A percentile compares a stretch with the other conserved stretches of the same genome.
Conservation (phyloP, 2,888 invertebrate species). For the Agrilus mali region DNA sequence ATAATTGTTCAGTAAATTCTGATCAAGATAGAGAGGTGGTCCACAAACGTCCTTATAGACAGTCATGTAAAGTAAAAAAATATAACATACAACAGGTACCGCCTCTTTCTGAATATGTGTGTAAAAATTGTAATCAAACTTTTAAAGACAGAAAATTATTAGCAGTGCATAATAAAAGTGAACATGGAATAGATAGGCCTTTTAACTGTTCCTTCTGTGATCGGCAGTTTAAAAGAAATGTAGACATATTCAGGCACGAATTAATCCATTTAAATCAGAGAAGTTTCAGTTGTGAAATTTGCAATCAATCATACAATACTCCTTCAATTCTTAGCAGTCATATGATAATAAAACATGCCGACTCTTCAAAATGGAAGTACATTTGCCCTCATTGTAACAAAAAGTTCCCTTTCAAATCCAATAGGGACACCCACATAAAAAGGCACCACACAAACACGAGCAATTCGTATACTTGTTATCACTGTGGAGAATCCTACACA, state of each 20-base stretch:
- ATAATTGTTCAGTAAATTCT: constrained; percentile 2
- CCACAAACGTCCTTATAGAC: no score
- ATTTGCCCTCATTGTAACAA: constrained; percentile 1
- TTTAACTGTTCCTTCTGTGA: constrained; percentile 3
- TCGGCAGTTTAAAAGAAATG: constrained; percentile 1
- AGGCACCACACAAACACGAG: not conserved
- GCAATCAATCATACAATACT: constrained; percentile 1
- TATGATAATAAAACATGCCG: constrained; percentile 2
- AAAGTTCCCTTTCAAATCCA: not conserved
- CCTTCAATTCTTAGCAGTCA: constrained; percentile 1
- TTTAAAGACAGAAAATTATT: not conserved
- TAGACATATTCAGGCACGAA: constrained; percentile 1
- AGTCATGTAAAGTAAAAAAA: not conserved
- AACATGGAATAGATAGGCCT: constrained; percentile 1
- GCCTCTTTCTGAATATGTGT: not conserved
- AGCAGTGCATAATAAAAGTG: not conserved
- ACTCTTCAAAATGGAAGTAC: constrained; percentile 1
- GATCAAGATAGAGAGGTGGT: not conserved
- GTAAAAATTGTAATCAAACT: not conserved
- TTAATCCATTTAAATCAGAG: not conserved
- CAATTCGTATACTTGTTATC: constrained; percentile 13
- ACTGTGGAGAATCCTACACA: constrained; percentile 15
- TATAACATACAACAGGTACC: not conserved
- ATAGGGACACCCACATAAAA: not conserved
- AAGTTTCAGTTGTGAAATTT: not conserved